Conservation (phyloP, 2,113 vertebrate genomes). For the Aramus guarauna region DNA sequence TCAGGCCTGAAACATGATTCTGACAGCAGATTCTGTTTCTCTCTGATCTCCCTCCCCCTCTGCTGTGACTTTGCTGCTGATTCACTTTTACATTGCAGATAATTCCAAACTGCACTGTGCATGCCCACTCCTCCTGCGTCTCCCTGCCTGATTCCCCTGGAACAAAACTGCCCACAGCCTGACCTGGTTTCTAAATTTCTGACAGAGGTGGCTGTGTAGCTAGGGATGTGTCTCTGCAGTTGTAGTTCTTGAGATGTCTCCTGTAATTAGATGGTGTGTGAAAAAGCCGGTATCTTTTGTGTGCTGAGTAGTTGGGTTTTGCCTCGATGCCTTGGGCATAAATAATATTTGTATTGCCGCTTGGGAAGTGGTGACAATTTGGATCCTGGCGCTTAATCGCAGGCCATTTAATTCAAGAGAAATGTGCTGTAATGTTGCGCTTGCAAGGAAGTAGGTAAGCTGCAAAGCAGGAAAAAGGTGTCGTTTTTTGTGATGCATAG, state of each 20-base stretch:
- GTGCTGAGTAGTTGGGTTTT: constrained; percentile 28
- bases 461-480: background rate
- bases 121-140: background rate
- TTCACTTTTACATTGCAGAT: constrained; percentile 27
- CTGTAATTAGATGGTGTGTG: constrained; percentile 22
- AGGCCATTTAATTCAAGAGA: background rate
- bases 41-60: constrained; percentile 16
- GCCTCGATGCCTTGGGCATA: background rate
- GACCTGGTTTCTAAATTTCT: constrained; percentile 46
- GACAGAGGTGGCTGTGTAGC: background rate
- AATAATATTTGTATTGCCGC: background rate
- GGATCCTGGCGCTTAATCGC: background rate
- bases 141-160: constrained; percentile 1
- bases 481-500: background rate
- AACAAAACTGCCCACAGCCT: constrained; percentile 28
- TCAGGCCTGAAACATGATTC: background rate
- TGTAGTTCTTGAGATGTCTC: background rate
- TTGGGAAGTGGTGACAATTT: background rate
- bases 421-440: background rate
- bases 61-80: constrained; percentile 27
- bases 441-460: background rate
- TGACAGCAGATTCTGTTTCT: background rate
- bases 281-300: background rate
- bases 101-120: background rate
- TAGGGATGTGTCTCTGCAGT: background rate